Percentiles rank a stretch among this genome's conserved stretches.
Conservation (phyloP, 2,113 vertebrate genomes). For the Origma solitaria region DNA sequence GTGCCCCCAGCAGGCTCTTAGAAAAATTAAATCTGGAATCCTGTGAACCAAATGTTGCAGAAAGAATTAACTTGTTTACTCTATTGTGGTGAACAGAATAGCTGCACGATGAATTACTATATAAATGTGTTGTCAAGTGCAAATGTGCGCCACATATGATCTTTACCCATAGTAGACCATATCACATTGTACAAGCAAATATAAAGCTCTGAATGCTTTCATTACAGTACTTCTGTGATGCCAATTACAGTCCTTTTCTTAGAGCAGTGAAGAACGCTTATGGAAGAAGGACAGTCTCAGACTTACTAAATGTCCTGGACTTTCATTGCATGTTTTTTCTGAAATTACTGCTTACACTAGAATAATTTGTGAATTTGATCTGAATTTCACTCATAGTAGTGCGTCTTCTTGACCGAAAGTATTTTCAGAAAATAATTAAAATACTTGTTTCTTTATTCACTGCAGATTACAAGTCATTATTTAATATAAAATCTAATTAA, state of each 20-base stretch:
- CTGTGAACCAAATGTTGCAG: background rate
- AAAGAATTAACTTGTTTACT: background rate
- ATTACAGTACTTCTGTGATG: background rate
- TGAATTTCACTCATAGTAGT: background rate
- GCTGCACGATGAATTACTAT: background rate
- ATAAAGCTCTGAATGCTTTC: background rate
- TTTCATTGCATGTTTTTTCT: background rate
- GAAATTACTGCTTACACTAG: background rate
- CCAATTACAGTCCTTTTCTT: background rate
- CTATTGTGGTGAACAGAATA: background rate
- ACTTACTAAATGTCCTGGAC: background rate
- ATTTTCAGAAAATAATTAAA: background rate
- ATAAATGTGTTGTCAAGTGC: background rate
- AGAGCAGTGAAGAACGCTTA: background rate
- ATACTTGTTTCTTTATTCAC: background rate
- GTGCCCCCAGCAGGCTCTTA: constrained; percentile 47
- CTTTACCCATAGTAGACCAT: background rate
- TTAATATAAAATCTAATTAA: background rate
- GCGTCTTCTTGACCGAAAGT: background rate
- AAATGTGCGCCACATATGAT: background rate
- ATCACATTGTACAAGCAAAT: background rate
- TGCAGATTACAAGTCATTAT: background rate
- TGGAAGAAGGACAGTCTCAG: background rate
- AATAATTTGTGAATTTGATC: background rate
- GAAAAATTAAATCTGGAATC: background rate